These are phyloP conservation scores for Flexamia atlantica DNA, from an alignment of 2,888 invertebrate species.

Conservation along the genomic window DNA sequence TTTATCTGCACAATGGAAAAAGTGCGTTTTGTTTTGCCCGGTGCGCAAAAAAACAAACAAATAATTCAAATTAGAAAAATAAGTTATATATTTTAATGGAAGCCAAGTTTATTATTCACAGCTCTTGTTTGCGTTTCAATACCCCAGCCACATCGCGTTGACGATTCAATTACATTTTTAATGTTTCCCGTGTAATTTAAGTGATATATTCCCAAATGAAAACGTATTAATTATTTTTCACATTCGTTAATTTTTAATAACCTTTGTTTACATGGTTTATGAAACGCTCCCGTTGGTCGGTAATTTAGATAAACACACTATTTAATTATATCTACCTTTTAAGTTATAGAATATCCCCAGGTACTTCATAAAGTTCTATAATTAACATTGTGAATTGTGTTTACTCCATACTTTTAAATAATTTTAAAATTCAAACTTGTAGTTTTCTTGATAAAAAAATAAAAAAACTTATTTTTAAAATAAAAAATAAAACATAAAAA, in stretches of 20 bases:
- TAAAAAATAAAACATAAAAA: too few species aligned
- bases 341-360: too few species aligned
- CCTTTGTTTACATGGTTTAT: neutral
- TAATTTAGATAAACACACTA: neutral
- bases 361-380: too few species aligned
- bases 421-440: too few species aligned
- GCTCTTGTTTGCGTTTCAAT: slow-evolving; percentile 9
- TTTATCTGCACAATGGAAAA: slow-evolving; percentile 36
- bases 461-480: too few species aligned
- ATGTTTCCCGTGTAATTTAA: slow-evolving; percentile 32
- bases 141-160: slow-evolving; percentile 26
- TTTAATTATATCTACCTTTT: neutral
- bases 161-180: slow-evolving; percentile 47
- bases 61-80: slow-evolving; percentile 42
- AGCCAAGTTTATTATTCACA: slow-evolving; percentile 36
- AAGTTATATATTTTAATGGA: slow-evolving; percentile 38
- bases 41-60: slow-evolving; percentile 41
- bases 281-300: neutral
- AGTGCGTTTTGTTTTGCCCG: slow-evolving; percentile 37
- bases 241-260: slow-evolving; percentile 31
- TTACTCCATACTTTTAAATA: too few species aligned
- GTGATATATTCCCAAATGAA: slow-evolving; percentile 40
- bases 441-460: too few species aligned
- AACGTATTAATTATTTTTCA: slow-evolving; percentile 21
- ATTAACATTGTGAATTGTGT: too few species aligned